Conservation (phyloP, 2,797 vertebrate species). For the Acrossocheilus fasciatus region DNA sequence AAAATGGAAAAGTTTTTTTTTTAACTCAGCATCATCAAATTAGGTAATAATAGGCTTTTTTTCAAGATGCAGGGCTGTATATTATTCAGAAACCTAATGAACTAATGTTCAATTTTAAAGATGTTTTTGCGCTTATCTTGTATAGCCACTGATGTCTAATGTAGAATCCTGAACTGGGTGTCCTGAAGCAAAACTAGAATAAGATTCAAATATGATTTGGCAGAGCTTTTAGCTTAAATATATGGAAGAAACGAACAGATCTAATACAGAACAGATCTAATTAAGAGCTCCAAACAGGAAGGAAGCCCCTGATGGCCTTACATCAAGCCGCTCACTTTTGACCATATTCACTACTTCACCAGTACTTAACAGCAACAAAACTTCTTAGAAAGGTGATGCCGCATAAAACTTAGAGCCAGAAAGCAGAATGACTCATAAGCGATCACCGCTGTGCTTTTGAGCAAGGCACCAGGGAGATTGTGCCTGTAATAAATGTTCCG, state of each 20-base stretch:
- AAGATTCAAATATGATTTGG: neutral
- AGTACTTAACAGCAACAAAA: slow-evolving; percentile 1
- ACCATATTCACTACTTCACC: slow-evolving; percentile 4
- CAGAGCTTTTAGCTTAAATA: slow-evolving; percentile 25
- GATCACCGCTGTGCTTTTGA: slow-evolving; percentile 1
- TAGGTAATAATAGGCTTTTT: neutral
- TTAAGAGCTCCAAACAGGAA: slow-evolving; percentile 22
- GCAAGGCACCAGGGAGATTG: slow-evolving; percentile 22
- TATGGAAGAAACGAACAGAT: neutral
- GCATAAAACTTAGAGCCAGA: neutral
- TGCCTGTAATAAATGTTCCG: neutral
- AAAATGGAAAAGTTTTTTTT: no score
- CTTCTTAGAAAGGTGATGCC: slow-evolving; percentile 8
- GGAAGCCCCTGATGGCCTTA: neutral
- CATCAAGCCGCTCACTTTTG: slow-evolving; percentile 3
- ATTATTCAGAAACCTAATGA: neutral
- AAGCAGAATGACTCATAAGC: neutral
- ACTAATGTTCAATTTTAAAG: neutral
- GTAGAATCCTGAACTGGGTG: neutral
- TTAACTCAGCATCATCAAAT: no score
- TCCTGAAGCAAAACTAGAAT: neutral
- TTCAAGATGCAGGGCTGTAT: neutral
- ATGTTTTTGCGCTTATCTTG: neutral
- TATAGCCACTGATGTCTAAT: neutral
- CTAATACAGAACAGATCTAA: slow-evolving; percentile 11